A percentile compares a stretch with the other conserved stretches of the same genome.
Conservation (phyloP, 1,140 invertebrate genomes). For the Hetaerina americana region DNA sequence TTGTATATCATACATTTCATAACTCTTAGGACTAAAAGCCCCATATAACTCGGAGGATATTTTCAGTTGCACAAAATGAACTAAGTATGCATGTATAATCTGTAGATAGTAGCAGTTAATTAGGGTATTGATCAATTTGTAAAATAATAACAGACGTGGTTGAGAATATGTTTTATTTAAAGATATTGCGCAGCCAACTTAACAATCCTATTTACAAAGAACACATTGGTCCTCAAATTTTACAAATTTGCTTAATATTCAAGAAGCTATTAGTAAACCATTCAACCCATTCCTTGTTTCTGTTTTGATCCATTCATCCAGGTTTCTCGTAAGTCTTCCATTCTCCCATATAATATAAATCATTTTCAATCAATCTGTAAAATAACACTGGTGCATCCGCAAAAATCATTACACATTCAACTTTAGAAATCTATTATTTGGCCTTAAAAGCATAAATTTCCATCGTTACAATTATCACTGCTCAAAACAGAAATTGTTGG, state of each 20-base stretch:
- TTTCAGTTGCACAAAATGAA: no score
- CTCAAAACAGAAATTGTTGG: no score
- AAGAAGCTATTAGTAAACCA: background rate
- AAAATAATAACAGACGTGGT: background rate
- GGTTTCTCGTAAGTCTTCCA: background rate
- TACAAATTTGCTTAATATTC: background rate
- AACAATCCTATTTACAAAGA: background rate
- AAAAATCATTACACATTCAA: background rate
- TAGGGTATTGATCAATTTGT: no score
- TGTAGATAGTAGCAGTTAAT: no score
- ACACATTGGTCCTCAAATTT: background rate
- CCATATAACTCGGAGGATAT: no score
- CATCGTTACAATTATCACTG: background rate
- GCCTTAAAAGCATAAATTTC: background rate
- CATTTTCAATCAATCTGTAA: background rate
- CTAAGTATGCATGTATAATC: no score
- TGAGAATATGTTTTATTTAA: background rate
- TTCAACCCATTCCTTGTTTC: background rate
- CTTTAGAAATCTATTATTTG: background rate
- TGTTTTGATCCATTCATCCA: background rate
- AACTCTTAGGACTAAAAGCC: no score
- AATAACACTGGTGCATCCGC: background rate
- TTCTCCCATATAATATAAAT: background rate
- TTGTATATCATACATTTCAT: no score
- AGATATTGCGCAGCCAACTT: background rate